Evolutionary conservation across 2,113 vertebrate species (phyloP).

Genomic region (Sterna hirundo): DNA sequence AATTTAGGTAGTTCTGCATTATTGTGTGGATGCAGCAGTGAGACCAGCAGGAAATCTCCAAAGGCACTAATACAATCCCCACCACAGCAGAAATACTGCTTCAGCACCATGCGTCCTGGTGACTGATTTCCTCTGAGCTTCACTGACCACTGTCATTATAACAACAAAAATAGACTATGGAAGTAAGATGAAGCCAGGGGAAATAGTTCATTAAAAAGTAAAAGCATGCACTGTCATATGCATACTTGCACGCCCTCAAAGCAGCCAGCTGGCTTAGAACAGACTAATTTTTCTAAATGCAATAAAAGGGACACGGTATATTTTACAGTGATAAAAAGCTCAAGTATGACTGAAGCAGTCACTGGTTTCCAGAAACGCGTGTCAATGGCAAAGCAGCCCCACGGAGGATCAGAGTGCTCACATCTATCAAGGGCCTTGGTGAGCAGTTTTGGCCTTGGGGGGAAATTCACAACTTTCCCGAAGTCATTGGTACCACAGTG

Average conservation of each 20-base stretch:
- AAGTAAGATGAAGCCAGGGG: slow-evolving; percentile 62
- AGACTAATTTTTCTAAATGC: slow-evolving; percentile 44
- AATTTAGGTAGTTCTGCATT: slow-evolving; percentile 56
- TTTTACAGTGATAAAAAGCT: slow-evolving; percentile 52
- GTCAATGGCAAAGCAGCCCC: neutral
- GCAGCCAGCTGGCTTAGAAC: slow-evolving; percentile 63
- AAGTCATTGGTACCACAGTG: neutral
- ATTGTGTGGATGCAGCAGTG: neutral
- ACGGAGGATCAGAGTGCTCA: neutral
- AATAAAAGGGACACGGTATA: slow-evolving; percentile 37
- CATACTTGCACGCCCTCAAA: slow-evolving; percentile 48
- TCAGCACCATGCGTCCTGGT: slow-evolving; percentile 61
- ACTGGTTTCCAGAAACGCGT: slow-evolving; percentile 6
- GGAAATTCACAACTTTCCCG: neutral
- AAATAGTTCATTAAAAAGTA: slow-evolving; percentile 77
- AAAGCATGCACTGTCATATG: slow-evolving; percentile 47
- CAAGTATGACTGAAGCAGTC: slow-evolving; percentile 7
- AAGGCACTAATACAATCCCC: slow-evolving; percentile 50
- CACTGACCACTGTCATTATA: slow-evolving; percentile 68
- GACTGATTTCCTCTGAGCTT: slow-evolving; percentile 73
- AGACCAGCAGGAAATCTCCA: slow-evolving; percentile 42
- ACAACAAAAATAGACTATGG: slow-evolving; percentile 74
- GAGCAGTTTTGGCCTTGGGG: neutral
- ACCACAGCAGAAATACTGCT: slow-evolving; percentile 56
- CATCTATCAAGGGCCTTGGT: neutral